Evolutionary conservation across 1,140 invertebrate species (phyloP), one percentile per base, ranked within the genome.

Genomic region (Nasonia longicornis): DNA sequence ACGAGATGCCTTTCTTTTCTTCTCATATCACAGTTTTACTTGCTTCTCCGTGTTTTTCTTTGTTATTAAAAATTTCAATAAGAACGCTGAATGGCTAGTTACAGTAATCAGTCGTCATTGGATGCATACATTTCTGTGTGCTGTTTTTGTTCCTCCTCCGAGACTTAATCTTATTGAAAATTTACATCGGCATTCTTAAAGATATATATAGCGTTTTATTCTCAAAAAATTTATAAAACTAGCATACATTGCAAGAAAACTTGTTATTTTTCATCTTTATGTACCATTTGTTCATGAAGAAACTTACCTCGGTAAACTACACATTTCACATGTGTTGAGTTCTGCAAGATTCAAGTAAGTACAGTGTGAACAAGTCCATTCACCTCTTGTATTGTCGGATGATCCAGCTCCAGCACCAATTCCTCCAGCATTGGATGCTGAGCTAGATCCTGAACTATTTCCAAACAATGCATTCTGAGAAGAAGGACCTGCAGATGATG

Each of bases 351-450:
- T 99, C 85, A 98, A 93, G 90, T 95, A 99, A 80, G 98, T 99
- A 92, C 98, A 99, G 86, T 97, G 95, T 81, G 93, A 93, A 90
- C 98, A 99, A 14, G 96, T 97, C 98, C 98, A 99, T 79, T 89
- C 87, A 2, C 85, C 75, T 67, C 85, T 81, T 29, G 88, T 82
- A 86, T 89, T 89, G 8, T 82, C 83, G 31, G 82, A 85, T 8
- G 87, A 70, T 20, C 86, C 87, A 66, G 87, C 84, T 64, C 87
- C 88, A 69, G 85, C 83, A 35, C 85, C 86, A 8, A 85, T 80
- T 71, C 84, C 84, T 48, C 77, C 80, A 20, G 81, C 84, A 11
- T 86, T 88, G 6, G 86, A 87, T 22, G 85, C 85, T 0, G 84
- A 82, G 20, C 86, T 85, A 0, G 85, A 83, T 22, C 86, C 79